These are phyloP conservation scores for Drosophila kohkoa DNA, from an alignment of 1,140 invertebrate species.

Conservation along the genomic window DNA sequence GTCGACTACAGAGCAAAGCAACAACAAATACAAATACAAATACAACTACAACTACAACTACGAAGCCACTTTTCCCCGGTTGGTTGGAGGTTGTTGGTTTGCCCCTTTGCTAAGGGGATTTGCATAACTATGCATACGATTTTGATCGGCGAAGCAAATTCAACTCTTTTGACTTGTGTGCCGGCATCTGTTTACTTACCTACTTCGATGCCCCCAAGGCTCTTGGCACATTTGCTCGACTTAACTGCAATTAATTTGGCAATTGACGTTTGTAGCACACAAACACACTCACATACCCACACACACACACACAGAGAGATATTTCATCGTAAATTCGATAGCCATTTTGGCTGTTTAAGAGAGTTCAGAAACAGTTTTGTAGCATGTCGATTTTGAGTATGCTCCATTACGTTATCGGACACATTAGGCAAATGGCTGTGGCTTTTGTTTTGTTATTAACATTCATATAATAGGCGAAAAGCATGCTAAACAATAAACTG, in stretches of 20 bases:
- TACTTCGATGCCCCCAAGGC: slow-evolving; percentile 13
- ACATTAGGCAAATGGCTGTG: slow-evolving; percentile 68
- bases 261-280: slow-evolving; percentile 66
- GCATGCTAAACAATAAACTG: slow-evolving; percentile 76
- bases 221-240: slow-evolving; percentile 69
- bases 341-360: slow-evolving; percentile 4
- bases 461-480: slow-evolving; percentile 71
- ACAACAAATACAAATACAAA: neutral
- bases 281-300: neutral
- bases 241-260: slow-evolving; percentile 84
- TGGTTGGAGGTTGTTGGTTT: neutral
- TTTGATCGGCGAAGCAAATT: slow-evolving; percentile 27
- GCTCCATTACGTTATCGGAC: slow-evolving; percentile 62
- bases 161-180: slow-evolving; percentile 6
- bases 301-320: too few relatives aligned
- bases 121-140: slow-evolving; percentile 27
- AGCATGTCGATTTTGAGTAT: slow-evolving; percentile 10
- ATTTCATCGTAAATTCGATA: slow-evolving; percentile 36
- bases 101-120: neutral
- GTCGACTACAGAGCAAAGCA: slow-evolving; percentile 38
- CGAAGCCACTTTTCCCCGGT: slow-evolving; percentile 25
- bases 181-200: neutral
- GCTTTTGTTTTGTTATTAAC: slow-evolving; percentile 65
- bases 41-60: neutral
- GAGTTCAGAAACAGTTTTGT: slow-evolving; percentile 14